Base-by-base conservation (phyloP, 2,113 vertebrate genomes). In the Nansenia antarctica region DNA sequence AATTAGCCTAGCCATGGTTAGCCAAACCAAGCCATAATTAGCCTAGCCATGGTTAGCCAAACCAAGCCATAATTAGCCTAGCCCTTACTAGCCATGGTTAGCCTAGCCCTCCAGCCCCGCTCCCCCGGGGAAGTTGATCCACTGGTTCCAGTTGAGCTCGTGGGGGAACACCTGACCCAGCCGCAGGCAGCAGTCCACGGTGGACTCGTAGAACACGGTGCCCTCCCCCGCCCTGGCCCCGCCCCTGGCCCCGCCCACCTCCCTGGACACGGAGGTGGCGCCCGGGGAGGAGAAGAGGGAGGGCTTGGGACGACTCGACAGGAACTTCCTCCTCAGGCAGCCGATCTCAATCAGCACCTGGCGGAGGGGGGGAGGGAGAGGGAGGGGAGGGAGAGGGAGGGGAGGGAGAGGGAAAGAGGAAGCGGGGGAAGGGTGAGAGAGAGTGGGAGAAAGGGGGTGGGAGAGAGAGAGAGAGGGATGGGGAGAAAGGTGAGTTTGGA, bases 81-180 rank as follows among this genome's bases (percentile, higher is more conserved):
- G n/a, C n/a, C n/a, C n/a, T n/a, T n/a, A n/a, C n/a, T n/a, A n/a
- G n/a, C n/a, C n/a, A n/a, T n/a, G n/a, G n/a, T n/a, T n/a, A n/a
- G n/a, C n/a, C n/a, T n/a, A n/a, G n/a, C n/a, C n/a, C n/a, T n/a
- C n/a, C n/a, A n/a, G n/a, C n/a, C n/a, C n/a, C n/a, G n/a, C n/a
- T n/a, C n/a, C n/a, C n/a, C n/a, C n/a, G n/a, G n/a, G n/a, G n/a
- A n/a, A n/a, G n/a, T n/a, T n/a, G n/a, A n/a, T n/a, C n/a, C n/a
- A n/a, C n/a, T n/a, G 89, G 85, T 96, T 98, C 97, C 97, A 98
- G 47, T 95, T 93, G 52, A 89, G 84, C 58, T 97, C 94, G 0
- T 87, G 86, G 20, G 97, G 97, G 35, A 98, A 94, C 58, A 95
- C 87, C 5, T 88, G 87, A 27, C 94, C 87, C 62, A 98, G 90